These are phyloP conservation scores for Urocynchramus pylzowi DNA, from an alignment of 2,113 vertebrate genomes.

Conservation along the genomic window DNA sequence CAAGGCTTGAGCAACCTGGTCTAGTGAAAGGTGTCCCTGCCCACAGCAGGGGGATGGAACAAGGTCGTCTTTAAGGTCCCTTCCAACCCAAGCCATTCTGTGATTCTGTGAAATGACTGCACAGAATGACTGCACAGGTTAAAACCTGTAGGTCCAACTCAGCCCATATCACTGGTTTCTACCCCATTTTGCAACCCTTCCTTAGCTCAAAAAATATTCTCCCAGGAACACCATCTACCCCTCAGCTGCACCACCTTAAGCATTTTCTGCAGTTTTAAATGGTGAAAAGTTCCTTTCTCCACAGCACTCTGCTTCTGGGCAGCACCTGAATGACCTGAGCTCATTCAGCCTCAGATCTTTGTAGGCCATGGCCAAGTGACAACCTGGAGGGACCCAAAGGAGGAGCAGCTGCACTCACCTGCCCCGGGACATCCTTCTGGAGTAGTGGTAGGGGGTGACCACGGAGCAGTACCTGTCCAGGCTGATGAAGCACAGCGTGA, in stretches of 20 bases:
- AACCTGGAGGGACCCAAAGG: not conserved
- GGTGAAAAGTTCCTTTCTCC: not conserved
- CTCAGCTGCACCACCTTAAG: not conserved
- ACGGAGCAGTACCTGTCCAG: constrained; percentile 74
- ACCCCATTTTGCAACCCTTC: not conserved
- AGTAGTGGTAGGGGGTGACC: constrained; percentile 69
- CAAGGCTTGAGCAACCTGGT: not conserved
- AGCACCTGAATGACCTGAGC: not conserved
- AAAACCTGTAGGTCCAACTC: not conserved
- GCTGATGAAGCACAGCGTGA: constrained; percentile 74
- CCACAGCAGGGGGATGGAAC: not conserved
- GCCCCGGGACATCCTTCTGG: constrained; percentile 72
- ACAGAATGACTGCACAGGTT: not conserved
- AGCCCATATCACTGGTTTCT: not conserved
- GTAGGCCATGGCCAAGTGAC: rapidly evolving
- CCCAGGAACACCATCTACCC: not conserved
- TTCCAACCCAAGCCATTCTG: not conserved
- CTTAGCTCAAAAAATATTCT: not conserved
- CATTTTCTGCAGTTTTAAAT: not conserved
- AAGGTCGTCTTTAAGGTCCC: not conserved
- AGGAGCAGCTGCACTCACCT: constrained; percentile 39
- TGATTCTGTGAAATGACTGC: not conserved
- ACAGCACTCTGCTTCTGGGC: not conserved
- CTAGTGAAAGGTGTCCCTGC: not conserved
- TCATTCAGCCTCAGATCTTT: not conserved